A percentile compares a stretch with the other conserved stretches of the same genome.
Conservation (phyloP, 1,140 invertebrate genomes). For the Brachionus sp. region DNA sequence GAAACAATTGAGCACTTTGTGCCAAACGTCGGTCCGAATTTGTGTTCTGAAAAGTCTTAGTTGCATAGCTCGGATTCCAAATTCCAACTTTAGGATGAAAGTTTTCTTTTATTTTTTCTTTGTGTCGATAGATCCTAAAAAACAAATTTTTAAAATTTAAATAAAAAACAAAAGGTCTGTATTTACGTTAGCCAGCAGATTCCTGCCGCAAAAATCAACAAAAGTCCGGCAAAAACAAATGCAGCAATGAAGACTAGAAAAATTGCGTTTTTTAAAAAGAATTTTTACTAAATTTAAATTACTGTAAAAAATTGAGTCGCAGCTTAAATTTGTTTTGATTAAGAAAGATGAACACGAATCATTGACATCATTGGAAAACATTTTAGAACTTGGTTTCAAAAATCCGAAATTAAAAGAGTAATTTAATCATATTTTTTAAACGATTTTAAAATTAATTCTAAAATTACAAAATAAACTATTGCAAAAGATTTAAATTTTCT, state of each 20-base stretch:
- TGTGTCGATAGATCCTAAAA: slow-evolving; percentile 34
- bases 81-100: slow-evolving; percentile 7
- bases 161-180: neutral
- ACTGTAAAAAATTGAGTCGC: neutral
- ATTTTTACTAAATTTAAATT: neutral
- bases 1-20: slow-evolving; percentile 96
- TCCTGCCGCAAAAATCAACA: slow-evolving; percentile 69
- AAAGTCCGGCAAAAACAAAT: slow-evolving; percentile 61
- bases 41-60: neutral
- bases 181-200: slow-evolving; percentile 77
- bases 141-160: neutral
- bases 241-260: slow-evolving; percentile 61
- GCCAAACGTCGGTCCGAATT: slow-evolving; percentile 76
- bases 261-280: neutral
- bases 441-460: neutral
- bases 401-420: neutral
- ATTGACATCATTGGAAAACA: neutral
- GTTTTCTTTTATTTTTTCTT: neutral
- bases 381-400: neutral
- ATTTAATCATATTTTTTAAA: neutral
- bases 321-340: neutral
- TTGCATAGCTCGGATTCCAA: slow-evolving; percentile 46
- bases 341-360: neutral
- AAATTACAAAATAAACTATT: slow-evolving; percentile 1
- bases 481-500: neutral